Percentiles rank a stretch among this genome's conserved stretches.
These are phyloP conservation scores for Setophaga kirtlandii DNA, from an alignment of 2,113 vertebrate species.

Conservation along the genomic window DNA sequence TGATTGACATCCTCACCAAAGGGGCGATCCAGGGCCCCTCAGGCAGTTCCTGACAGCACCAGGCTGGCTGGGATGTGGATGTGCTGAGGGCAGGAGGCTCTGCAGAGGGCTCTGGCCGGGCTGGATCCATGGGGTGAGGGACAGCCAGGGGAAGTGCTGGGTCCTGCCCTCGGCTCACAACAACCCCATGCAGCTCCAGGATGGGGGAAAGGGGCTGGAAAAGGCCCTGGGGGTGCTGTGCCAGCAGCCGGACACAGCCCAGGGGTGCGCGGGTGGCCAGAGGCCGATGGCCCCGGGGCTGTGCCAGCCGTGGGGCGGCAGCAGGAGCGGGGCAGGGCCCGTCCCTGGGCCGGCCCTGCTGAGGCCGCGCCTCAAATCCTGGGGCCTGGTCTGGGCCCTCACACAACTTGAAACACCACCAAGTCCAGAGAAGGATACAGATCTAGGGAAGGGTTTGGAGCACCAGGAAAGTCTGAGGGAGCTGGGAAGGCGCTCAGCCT, in stretches of 20 bases:
- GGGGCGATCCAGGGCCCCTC: neutral
- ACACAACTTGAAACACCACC: neutral
- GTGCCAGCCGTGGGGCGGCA: too few relatives aligned
- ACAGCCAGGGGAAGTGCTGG: too few relatives aligned
- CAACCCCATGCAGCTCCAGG: too few relatives aligned
- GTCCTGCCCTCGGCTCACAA: too few relatives aligned
- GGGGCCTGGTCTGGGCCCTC: neutral
- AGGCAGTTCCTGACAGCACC: too few relatives aligned
- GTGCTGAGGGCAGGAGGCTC: too few relatives aligned
- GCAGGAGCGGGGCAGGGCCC: too few relatives aligned
- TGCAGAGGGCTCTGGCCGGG: too few relatives aligned
- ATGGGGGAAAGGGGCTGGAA: neutral
- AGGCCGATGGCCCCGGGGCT: too few relatives aligned
- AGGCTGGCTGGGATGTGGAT: neutral
- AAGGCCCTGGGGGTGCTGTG: neutral
- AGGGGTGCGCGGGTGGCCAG: too few relatives aligned
- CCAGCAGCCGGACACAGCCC: neutral
- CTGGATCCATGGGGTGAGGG: too few relatives aligned
- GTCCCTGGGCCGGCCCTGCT: neutral
- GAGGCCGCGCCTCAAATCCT: fast-evolving
- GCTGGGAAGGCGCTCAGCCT: neutral
- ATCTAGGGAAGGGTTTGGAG: neutral
- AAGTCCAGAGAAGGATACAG: fast-evolving
- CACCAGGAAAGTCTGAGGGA: fast-evolving
- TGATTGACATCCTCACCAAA: too few relatives aligned